Evolutionary conservation across 2,888 invertebrate species (phyloP).

Genomic region (Teinopalpus imperialis): DNA sequence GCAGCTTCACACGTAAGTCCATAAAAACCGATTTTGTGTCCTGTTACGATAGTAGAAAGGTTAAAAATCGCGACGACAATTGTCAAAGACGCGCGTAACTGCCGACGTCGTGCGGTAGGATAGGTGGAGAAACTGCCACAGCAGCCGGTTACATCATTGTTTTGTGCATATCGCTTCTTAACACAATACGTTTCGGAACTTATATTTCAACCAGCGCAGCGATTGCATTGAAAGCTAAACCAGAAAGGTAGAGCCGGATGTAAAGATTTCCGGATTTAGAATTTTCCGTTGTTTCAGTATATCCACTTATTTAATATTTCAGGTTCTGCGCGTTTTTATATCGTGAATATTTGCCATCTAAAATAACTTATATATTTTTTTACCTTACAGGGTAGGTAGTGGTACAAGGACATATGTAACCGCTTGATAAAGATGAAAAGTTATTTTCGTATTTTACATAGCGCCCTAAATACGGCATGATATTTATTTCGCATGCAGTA

Average conservation of each 20-base stretch:
- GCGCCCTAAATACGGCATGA: too few relatives aligned
- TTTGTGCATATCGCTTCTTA: conserved; percentile 45
- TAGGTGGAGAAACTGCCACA: conserved; percentile 60
- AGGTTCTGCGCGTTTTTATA: too few relatives aligned
- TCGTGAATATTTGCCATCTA: too few relatives aligned
- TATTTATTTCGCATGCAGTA: too few relatives aligned
- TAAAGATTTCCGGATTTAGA: neutral
- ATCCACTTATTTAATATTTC: too few relatives aligned
- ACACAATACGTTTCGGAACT: conserved; percentile 15
- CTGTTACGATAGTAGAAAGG: conserved; percentile 21
- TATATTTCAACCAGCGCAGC: too few relatives aligned
- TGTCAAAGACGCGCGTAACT: conserved; percentile 52
- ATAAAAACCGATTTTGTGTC: conserved; percentile 20
- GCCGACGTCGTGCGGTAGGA: conserved; percentile 51
- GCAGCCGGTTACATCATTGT: conserved; percentile 69
- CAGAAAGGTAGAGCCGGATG: conserved; percentile 10
- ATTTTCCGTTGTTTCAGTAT: neutral
- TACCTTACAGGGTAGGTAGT: too few relatives aligned
- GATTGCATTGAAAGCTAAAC: neutral
- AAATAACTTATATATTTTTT: too few relatives aligned
- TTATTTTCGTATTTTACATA: too few relatives aligned
- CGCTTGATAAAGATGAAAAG: too few relatives aligned
- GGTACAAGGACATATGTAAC: too few relatives aligned
- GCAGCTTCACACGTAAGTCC: conserved; percentile 15
- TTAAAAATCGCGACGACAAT: conserved; percentile 9